Percentiles rank a stretch among this genome's conserved stretches.
Conservation (phyloP, 1,140 invertebrate genomes). For the Nautilus pompilius region DNA sequence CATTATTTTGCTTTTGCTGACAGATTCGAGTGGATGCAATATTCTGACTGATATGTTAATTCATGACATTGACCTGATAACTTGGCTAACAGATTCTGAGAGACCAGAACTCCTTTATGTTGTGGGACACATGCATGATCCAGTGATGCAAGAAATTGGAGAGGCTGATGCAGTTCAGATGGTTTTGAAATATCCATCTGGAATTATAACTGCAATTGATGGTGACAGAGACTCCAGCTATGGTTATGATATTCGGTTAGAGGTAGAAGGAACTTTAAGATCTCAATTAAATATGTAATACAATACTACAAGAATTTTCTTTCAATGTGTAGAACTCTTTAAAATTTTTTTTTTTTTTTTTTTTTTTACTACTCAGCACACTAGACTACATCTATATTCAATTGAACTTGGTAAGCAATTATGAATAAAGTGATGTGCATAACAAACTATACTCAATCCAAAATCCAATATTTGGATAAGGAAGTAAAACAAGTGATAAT, state of each 20-base stretch:
- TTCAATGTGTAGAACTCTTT: no score
- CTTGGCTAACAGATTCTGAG: conserved; percentile 25
- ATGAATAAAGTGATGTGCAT: no score
- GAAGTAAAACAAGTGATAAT: no score
- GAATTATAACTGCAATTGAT: conserved; percentile 25
- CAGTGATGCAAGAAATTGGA: conserved; percentile 15
- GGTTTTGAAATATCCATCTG: conserved; percentile 28
- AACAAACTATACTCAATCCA: no score
- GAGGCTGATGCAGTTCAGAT: conserved; percentile 22
- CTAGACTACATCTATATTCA: no score
- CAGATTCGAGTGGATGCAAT: conserved; percentile 30
- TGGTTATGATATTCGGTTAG: conserved; percentile 36
- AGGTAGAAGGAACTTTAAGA: no score
- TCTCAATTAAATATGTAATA: no score
- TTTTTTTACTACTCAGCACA: no score
- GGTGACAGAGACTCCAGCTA: conserved; percentile 23
- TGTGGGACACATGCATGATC: conserved; percentile 27
- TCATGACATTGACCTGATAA: conserved; percentile 31
- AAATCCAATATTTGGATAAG: no score
- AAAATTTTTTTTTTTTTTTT: no score
- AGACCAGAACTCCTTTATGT: conserved; percentile 29
- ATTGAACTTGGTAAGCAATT: no score
- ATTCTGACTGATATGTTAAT: conserved; percentile 26
- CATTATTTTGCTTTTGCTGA: neutral
- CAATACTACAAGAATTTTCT: no score